Evolutionary conservation across 2,113 vertebrate genomes (phyloP), one percentile per base, ranked within the genome.

Genomic region (Pachyramphus minor): DNA sequence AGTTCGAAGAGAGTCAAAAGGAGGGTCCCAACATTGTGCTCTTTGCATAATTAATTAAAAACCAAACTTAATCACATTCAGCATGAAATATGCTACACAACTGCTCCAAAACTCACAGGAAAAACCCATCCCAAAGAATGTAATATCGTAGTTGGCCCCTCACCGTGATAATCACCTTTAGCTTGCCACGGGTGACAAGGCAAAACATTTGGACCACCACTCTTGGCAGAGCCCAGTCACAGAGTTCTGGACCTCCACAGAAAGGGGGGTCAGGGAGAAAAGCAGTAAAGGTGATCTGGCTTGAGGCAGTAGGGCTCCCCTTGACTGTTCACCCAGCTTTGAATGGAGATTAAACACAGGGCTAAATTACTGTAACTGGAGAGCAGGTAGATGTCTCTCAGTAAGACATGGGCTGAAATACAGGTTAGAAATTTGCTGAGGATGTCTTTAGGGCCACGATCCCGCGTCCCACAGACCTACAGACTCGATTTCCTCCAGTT

Each of bases 161-260:
- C 5, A 11, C 8, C 31, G 6, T 0, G 8, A 16, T 12, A 9
- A 23, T 4, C 19, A 7, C 18, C 44, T 35, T 4, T 1, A 44
- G 8, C 24, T 67, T 21, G 41, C 24, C 2, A 0, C 8, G n/a
- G 27, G 24, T 7, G 19, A 5, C 3, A 9, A 5, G 39, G 28
- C 24, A 2, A 16, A 17, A 0, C 2, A 2, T 9, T 12, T 35
- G 22, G 18, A 11, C 6, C 44, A n/a, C 12, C 17, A 1, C 37
- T 12, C 47, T 4, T 31, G 10, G 31, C n/a, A 24, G 21, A 9
- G n/a, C 35, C 13, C 5, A 3, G 37, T 25, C 27, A 1, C 1
- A 31, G 11, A 59, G 14, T 7, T 45, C 33, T 45, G 74, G 68
- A 44, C 16, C 44, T 49, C 41, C 10, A 11, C 3, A 39, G 52